Conservation (phyloP, 1,140 invertebrate species). For the Pinna nobilis region DNA sequence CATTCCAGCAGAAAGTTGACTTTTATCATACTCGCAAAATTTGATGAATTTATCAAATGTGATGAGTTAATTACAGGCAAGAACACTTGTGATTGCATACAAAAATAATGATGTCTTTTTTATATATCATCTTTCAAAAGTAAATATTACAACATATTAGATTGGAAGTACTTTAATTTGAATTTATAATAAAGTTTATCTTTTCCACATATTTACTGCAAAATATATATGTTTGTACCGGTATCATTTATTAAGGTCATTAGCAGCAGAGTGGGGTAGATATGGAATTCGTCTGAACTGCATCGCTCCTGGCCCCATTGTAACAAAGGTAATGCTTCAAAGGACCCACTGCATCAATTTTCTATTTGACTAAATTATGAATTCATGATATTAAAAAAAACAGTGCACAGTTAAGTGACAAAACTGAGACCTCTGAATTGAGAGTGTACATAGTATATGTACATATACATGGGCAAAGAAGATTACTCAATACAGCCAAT, state of each 20-base stretch:
- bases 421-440: not conserved
- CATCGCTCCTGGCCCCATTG: slow-evolving; percentile 79
- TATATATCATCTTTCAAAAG: too few relatives aligned
- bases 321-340: slow-evolving; percentile 75
- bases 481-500: too few relatives aligned
- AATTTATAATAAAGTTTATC: slow-evolving; percentile 77
- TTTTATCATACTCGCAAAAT: not conserved
- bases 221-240: not conserved
- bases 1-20: too few relatives aligned
- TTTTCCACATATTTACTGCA: not conserved
- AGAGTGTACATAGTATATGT: not conserved
- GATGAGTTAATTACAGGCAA: not conserved
- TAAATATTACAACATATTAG: too few relatives aligned
- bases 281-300: slow-evolving; percentile 80
- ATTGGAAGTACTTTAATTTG: too few relatives aligned
- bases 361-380: not conserved
- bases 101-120: not conserved
- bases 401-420: not conserved
- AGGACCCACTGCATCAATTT: not conserved
- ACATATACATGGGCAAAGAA: not conserved
- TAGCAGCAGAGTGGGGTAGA: slow-evolving; percentile 78
- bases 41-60: not conserved
- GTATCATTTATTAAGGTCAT: slow-evolving; percentile 70
- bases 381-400: not conserved
- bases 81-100: not conserved